A percentile compares a stretch with the other conserved stretches of the same genome.
These are phyloP conservation scores for Rhorus exstirpatorius DNA, from an alignment of 2,888 invertebrate species.

Conservation along the genomic window DNA sequence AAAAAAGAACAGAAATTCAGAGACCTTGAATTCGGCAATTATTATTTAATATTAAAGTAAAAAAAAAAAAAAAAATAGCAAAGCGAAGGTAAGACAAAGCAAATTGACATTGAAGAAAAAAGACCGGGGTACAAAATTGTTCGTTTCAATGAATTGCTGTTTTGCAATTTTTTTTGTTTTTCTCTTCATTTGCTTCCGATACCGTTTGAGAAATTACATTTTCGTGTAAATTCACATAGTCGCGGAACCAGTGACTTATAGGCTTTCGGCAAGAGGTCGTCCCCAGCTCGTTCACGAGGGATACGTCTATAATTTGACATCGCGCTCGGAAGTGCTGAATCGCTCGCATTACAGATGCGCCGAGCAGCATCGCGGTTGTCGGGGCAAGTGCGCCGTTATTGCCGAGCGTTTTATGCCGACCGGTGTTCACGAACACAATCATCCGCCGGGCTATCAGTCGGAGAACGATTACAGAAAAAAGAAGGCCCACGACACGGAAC, in stretches of 20 bases:
- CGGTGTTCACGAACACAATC: slow-evolving; percentile 80
- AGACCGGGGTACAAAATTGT: too few relatives aligned
- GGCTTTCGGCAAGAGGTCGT: slow-evolving; percentile 79
- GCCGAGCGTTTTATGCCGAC: slow-evolving; percentile 81
- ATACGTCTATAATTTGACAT: slow-evolving; percentile 81
- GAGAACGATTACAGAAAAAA: slow-evolving; percentile 80
- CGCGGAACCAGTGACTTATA: slow-evolving; percentile 78
- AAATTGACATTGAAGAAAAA: too few relatives aligned
- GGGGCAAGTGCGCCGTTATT: slow-evolving; percentile 81
- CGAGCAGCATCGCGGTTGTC: slow-evolving; percentile 81
- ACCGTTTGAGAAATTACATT: too few relatives aligned
- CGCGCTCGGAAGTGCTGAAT: slow-evolving; percentile 79
- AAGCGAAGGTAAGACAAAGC: too few relatives aligned
- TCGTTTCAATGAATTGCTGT: too few relatives aligned
- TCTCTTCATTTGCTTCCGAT: too few relatives aligned
- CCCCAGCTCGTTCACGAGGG: slow-evolving; percentile 80
- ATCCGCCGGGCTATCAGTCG: slow-evolving; percentile 80
- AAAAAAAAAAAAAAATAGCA: too few relatives aligned
- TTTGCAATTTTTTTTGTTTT: too few relatives aligned
- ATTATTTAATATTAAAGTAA: too few relatives aligned
- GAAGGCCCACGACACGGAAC: slow-evolving; percentile 75
- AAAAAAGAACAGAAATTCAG: too few relatives aligned
- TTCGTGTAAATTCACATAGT: slow-evolving; percentile 1
- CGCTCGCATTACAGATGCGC: slow-evolving; percentile 81
- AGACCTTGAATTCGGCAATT: too few relatives aligned